Evolutionary conservation across 2,888 invertebrate species (phyloP), one percentile per base, ranked within the genome.

Genomic region (Acanthopleura granulata): DNA sequence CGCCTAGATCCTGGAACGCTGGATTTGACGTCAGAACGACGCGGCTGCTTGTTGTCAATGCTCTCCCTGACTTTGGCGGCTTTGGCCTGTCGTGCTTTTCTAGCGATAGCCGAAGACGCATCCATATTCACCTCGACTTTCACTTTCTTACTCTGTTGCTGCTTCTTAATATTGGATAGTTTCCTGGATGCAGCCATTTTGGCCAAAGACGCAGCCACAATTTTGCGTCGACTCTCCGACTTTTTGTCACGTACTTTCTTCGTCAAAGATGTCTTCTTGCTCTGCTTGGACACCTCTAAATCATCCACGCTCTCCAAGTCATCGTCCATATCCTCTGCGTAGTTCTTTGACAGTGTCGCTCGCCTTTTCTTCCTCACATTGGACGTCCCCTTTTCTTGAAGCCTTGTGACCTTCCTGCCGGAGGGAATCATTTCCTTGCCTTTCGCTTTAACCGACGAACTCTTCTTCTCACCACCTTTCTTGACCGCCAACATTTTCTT

Each of bases 1-100:
- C 40, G 40, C 9, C 40, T 40, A 40, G 40, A 9, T 6, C 40
- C 9, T 40, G 40, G 9, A 40, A 9, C 40, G 40, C 40, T 40
- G 3, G 40, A 40, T 40, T 40, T 40, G 40, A 40, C 40, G 9
- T 40, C 9, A 40, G 40, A 40, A 40, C 9, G 40, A 6, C 40
- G 40, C 9, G 40, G 9, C 9, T 40, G 40, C 9, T 40, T 3
- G 40, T 9, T 40, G 3, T 40, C 40, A 40, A 40, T 40, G 40
- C 72, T 50, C 12, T 72, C 57, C 27, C 57, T 72, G 27, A 25
- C 57, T 72, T 57, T 49, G 50, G 57, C 51, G 29, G 50, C 72
- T 29, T 72, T 72, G 15, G 57, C 22, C 16, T 51, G 51, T 15
- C 50, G 15, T 12, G 29, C 51, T 29, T 72, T 72, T 15, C 72